phyloP scores from a whole-genome alignment of 2,797 vertebrate genomes.

The Crypturellus tataupa region DNA sequence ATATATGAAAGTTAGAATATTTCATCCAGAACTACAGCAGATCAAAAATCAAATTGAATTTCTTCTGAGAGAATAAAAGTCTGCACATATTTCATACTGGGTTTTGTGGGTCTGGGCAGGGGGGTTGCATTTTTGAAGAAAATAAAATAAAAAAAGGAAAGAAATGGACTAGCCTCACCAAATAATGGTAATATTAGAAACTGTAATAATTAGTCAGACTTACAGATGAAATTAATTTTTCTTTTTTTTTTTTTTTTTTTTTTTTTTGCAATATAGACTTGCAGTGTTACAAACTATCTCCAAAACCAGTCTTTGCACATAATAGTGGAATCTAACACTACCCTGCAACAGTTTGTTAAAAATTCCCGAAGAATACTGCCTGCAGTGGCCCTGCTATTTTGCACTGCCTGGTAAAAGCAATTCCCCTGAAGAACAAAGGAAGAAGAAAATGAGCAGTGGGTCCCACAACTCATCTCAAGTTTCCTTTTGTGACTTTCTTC shows the following conservation, averaged over 20 bases:
- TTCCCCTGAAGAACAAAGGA: constrained; percentile 55
- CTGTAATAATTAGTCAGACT: constrained; percentile 43
- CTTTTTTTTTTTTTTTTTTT: constrained; percentile 22
- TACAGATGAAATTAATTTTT: constrained; percentile 27
- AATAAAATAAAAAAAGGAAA: background rate
- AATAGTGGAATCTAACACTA: constrained; percentile 35
- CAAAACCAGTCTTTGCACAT: constrained; percentile 15
- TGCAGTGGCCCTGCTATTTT: constrained; percentile 43
- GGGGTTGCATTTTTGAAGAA: background rate
- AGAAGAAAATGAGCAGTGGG: constrained; percentile 46
- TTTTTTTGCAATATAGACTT: constrained; percentile 33
- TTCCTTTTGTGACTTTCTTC: constrained; percentile 50
- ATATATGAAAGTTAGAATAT: background rate
- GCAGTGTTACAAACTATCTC: constrained; percentile 51
- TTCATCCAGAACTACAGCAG: background rate
- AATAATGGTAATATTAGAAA: constrained; percentile 48
- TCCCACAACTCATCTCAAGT: constrained; percentile 61
- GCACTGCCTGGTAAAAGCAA: constrained; percentile 61
- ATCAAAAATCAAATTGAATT: background rate
- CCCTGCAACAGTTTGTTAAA: constrained; percentile 53
- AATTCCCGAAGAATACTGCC: constrained; percentile 51
- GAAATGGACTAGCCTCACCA: background rate
- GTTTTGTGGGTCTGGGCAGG: constrained; percentile 4
- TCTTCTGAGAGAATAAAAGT: constrained; percentile 29
- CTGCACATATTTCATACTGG: background rate